Conservation (phyloP, 2,113 vertebrate genomes). For the Notarius lentiginosus region DNA sequence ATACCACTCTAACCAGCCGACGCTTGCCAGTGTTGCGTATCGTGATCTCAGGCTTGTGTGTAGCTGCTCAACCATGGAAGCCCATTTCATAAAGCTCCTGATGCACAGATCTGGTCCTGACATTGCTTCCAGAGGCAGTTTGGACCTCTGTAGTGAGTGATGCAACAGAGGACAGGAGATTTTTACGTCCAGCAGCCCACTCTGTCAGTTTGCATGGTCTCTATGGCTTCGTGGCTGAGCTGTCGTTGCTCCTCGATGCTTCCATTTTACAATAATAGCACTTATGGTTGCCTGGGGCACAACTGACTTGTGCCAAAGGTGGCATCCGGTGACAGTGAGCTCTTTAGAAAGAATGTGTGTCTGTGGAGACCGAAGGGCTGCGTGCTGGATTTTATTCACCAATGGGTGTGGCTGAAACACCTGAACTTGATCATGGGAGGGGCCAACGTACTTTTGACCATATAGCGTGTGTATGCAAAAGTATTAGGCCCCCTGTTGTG, state of each 20-base stretch:
- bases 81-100: background rate
- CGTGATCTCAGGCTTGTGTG: background rate
- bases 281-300: background rate
- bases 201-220: no score
- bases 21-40: background rate
- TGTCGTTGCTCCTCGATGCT: background rate
- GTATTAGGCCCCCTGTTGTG: no score
- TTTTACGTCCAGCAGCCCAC: background rate
- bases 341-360: background rate
- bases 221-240: background rate
- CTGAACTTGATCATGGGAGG: background rate
- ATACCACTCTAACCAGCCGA: background rate
- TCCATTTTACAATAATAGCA: background rate
- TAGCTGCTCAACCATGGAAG: background rate
- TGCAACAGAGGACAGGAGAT: background rate
- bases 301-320: background rate
- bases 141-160: background rate
- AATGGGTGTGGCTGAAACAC: background rate
- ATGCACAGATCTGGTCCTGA: background rate
- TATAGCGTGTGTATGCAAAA: no score
- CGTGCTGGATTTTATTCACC: background rate
- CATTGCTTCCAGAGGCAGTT: background rate
- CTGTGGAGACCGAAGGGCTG: background rate
- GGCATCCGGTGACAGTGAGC: background rate
- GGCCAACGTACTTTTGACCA: background rate